Evolutionary conservation across 2,797 vertebrate genomes (phyloP), one percentile per base, ranked within the genome.

Genomic region (Darevskia mixta): DNA sequence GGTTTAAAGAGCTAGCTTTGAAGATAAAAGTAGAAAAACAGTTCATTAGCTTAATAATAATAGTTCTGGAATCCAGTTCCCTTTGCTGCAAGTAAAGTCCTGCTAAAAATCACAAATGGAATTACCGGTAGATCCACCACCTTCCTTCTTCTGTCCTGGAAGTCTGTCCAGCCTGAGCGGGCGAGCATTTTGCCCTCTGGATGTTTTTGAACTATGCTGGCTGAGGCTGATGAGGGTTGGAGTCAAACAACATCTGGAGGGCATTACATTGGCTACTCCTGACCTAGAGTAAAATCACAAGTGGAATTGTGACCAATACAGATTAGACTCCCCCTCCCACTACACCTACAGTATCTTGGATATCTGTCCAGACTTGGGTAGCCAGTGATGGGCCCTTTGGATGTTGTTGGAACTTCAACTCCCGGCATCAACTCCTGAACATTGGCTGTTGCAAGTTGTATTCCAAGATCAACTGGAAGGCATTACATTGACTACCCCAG

Each of bases 111-210:
- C 35, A 38, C 64, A 90, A 79, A 82, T 94, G 92, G 88, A 90
- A 88, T 83, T 90, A n/a, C n/a, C n/a, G n/a, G n/a, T n/a, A 76
- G 87, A 93, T 90, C 79, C 83, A 92, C 86, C 88, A 88, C 67
- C 87, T 91, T 88, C 82, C 90, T 75, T 85, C 83, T 92, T 85
- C 84, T 93, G 90, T 89, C 87, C 92, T 94, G 94, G 96, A 95
- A 92, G 90, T 87, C 32, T 88, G 92, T 64, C 61, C 20, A 64
- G 17, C 1, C 61, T 64, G 61, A 64, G 61, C 1, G 1, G 6
- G 61, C 1, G 17, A 23, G 23, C 5, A 23, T 64, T 18, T 23
- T 64, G 17, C 5, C 20, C 7, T 64, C 20, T 64, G 61, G 61
- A 64, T 23, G 61, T 64, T 64, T 20, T 64, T 64, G 61, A 7